Evolutionary conservation across 1,140 invertebrate genomes (phyloP).

Genomic region (Drosophila kanapiae): DNA sequence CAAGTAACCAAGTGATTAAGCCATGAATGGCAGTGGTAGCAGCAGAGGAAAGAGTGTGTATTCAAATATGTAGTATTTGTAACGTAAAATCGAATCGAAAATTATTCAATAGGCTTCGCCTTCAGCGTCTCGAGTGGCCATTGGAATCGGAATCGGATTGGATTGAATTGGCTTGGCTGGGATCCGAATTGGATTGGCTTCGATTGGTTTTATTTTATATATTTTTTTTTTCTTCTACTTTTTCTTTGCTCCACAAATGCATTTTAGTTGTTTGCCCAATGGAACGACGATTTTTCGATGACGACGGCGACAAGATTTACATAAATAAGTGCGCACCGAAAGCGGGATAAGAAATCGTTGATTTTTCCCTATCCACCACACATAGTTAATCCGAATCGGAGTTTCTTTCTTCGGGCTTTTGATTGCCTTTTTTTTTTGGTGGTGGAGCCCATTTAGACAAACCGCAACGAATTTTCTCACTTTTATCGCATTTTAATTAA

Average conservation of each 20-base stretch:
- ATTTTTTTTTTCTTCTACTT: slow-evolving; percentile 25
- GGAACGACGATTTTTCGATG: slow-evolving; percentile 35
- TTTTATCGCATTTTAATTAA: slow-evolving; percentile 76
- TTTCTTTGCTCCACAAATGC: slow-evolving; percentile 60
- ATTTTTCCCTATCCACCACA: slow-evolving; percentile 39
- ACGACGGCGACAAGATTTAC: slow-evolving; percentile 66
- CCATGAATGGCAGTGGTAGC: slow-evolving; percentile 31
- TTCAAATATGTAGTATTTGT: slow-evolving; percentile 33
- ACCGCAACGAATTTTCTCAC: slow-evolving; percentile 69
- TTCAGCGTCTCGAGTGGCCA: slow-evolving; percentile 43
- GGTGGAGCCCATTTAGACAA: slow-evolving; percentile 55
- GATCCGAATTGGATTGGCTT: slow-evolving; percentile 49
- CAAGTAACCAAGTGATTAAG: slow-evolving; percentile 79
- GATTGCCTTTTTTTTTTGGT: slow-evolving; percentile 44
- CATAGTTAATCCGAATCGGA: slow-evolving; percentile 34
- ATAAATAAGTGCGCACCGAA: slow-evolving; percentile 75
- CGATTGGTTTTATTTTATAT: slow-evolving; percentile 22
- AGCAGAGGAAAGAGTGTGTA: slow-evolving; percentile 4
- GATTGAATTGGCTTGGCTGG: slow-evolving; percentile 51
- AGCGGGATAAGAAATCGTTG: slow-evolving; percentile 65
- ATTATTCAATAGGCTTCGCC: slow-evolving; percentile 78
- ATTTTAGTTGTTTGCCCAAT: slow-evolving; percentile 67
- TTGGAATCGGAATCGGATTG: slow-evolving; percentile 42
- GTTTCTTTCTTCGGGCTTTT: slow-evolving; percentile 35
- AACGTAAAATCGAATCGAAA: slow-evolving; percentile 71